Percentiles rank a stretch among this genome's conserved stretches.
These are phyloP conservation scores for Agonopterix heracliana DNA, from an alignment of 2,888 invertebrate genomes.

Conservation along the genomic window DNA sequence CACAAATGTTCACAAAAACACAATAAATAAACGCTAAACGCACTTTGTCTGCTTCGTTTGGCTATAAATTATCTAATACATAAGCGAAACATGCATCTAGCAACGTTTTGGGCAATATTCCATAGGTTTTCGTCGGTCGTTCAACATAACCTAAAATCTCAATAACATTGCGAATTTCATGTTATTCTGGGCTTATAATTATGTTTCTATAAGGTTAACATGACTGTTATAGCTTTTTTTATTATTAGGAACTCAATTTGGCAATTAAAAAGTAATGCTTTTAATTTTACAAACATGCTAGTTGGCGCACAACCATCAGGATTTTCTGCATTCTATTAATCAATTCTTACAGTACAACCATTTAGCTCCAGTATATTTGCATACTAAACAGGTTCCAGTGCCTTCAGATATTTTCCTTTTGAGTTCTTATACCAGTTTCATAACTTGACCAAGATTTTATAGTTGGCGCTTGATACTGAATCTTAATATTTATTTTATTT, in stretches of 20 bases:
- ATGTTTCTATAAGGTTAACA: no score
- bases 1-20: constrained; percentile 70
- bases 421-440: background rate
- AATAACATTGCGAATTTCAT: constrained; percentile 22
- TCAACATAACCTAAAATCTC: constrained; percentile 53
- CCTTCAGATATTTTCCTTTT: no score
- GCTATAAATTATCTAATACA: constrained; percentile 24
- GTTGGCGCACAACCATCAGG: no score
- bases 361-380: no score
- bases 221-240: no score
- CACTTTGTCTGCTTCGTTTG: constrained; percentile 23
- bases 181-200: no score
- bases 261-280: no score
- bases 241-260: no score
- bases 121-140: constrained; percentile 31
- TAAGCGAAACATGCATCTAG: constrained; percentile 34
- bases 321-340: no score
- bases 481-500: background rate
- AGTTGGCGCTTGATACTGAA: background rate
- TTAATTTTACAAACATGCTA: no score
- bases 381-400: no score
- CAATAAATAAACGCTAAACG: constrained; percentile 33
- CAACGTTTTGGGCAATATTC: constrained; percentile 62
- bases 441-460: background rate
- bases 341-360: no score